phyloP scores from a whole-genome alignment of 1,140 invertebrate genomes.

The Saccostrea cuccullata region DNA sequence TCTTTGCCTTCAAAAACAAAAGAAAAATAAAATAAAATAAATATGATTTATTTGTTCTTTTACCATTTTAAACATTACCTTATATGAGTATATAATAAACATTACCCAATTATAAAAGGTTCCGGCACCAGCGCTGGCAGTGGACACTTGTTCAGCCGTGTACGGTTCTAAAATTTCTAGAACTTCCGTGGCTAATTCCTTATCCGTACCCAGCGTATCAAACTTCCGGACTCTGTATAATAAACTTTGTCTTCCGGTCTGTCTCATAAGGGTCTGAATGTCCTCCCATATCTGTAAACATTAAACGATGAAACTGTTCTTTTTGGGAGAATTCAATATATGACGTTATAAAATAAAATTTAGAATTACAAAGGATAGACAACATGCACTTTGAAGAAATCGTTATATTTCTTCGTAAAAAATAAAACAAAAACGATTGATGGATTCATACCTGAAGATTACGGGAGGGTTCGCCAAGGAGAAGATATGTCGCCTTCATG shows the following conservation, averaged over 20 bases:
- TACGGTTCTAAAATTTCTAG: slow-evolving; percentile 40
- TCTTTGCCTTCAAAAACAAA: not conserved
- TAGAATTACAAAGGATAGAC: no score
- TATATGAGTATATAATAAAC: not conserved
- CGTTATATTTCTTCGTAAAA: no score
- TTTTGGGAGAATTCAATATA: no score
- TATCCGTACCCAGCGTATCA: slow-evolving; percentile 37
- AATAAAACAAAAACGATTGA: no score
- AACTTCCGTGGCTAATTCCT: not conserved
- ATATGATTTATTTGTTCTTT: not conserved
- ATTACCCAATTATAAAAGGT: slow-evolving; percentile 60
- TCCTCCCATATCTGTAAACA: slow-evolving; percentile 47
- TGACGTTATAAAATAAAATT: no score
- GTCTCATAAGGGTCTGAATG: slow-evolving; percentile 45
- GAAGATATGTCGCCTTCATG: slow-evolving; percentile 53
- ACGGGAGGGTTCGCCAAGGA: slow-evolving; percentile 47
- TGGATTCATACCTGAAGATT: slow-evolving; percentile 25
- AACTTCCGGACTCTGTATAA: slow-evolving; percentile 47
- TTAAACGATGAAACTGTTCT: not conserved
- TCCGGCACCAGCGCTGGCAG: slow-evolving; percentile 51
- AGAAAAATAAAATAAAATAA: not conserved
- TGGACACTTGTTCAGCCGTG: slow-evolving; percentile 34
- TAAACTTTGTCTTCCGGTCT: slow-evolving; percentile 50
- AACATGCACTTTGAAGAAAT: no score
- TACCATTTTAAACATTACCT: no score